Evolutionary conservation across 2,113 vertebrate genomes (phyloP), one percentile per base, ranked within the genome.

Genomic region (Meriones unguiculatus): DNA sequence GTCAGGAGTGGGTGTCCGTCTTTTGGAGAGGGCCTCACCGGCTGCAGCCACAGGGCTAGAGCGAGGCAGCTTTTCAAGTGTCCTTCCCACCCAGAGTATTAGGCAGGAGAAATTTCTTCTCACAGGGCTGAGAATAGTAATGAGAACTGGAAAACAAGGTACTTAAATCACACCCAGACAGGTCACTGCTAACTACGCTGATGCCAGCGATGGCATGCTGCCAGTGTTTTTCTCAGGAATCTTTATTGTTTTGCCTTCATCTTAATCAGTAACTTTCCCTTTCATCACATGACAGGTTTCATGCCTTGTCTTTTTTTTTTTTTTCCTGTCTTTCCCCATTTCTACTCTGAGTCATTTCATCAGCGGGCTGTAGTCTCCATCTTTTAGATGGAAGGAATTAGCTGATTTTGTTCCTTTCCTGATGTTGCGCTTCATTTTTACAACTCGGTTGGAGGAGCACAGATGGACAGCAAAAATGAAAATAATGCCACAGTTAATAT

Each of bases 121-220:
- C 86, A 88, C 10, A 73, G 64, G 62, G 64, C 22, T 75, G 89
- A 97, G 46, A 78, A 86, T 46, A 77, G 84, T 90, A 50, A 52
- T 90, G 87, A 84, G 76, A 93, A 90, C 35, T 46, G 78, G 90
- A 91, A 98, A 93, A 57, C 18, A 76, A 92, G 75, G 76, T 76
- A 3, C 75, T 93, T 65, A 80, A 88, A 91, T 10, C 38, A 57
- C 52, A 78, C 96, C 87, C 13, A 38, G 50, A 94, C 35, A 78
- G 46, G 28, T 85, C 70, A 67, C 59, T 86, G 46, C 50, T 96
- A 78, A 78, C 81, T 84, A 87, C 41, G 77, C 9, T 94, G 75
- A 75, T 57, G 95, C 54, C 30, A 84, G 64, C 77, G 35, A 35
- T 11, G 59, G 50, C 77, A 67, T 28, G 65, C 25, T 62, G 1